phyloP scores from a whole-genome alignment of 2,888 invertebrate species.

The Pimpla rufipes region DNA sequence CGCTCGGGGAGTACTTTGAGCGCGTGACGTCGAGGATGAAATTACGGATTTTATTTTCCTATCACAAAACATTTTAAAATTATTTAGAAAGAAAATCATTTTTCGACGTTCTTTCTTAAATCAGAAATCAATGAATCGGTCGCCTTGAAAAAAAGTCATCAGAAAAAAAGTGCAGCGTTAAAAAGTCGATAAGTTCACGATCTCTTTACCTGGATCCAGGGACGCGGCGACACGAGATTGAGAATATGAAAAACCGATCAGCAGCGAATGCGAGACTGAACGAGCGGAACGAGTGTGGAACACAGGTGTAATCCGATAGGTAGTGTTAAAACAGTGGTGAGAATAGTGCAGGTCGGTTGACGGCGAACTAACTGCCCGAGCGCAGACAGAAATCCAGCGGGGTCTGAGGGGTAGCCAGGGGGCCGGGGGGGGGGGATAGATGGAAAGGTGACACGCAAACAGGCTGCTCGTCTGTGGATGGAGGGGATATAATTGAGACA shows the following conservation, averaged over 20 bases:
- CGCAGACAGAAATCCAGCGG: conserved; percentile 10
- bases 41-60: no score
- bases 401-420: background rate
- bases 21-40: no score
- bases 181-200: background rate
- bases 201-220: background rate
- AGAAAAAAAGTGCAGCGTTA: background rate
- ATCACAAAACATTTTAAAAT: no score
- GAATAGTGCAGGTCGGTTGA: conserved; percentile 9
- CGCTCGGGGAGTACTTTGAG: no score
- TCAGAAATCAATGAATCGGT: no score
- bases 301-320: conserved; percentile 18
- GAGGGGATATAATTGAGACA: conserved; percentile 29
- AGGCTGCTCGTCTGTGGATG: conserved; percentile 45
- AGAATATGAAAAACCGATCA: background rate
- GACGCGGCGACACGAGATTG: conserved; percentile 24
- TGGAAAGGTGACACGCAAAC: conserved; percentile 61
- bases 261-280: conserved; percentile 30
- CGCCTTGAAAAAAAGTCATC: no score
- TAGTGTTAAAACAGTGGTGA: conserved; percentile 1
- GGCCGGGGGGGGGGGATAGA: conserved; percentile 22
- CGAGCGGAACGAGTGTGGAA: conserved; percentile 20
- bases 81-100: no score
- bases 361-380: background rate
- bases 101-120: no score